Percentiles rank a stretch among this genome's conserved stretches.
Evolutionary conservation across 2,797 vertebrate species (phyloP).

Genomic region (Spheniscus humboldti): DNA sequence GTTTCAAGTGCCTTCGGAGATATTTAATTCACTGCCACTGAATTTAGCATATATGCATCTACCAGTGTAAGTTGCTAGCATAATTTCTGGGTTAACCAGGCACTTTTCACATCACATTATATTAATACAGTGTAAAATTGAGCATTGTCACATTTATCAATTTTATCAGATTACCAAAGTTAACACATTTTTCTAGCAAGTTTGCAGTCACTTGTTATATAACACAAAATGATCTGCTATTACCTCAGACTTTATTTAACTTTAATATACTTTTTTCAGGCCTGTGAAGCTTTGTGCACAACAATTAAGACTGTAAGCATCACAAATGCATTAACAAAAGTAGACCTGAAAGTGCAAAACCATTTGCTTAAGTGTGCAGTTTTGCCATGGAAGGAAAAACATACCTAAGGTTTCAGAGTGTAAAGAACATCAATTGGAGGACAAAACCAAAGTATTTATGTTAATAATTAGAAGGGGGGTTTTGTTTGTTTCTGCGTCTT

Average conservation of each 20-base stretch:
- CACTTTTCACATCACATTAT: background rate
- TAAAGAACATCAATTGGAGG: background rate
- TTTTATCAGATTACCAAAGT: background rate
- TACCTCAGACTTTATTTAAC: background rate
- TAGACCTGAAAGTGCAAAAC: background rate
- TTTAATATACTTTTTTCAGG: background rate
- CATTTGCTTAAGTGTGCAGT: background rate
- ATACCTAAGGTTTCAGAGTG: background rate
- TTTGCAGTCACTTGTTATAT: background rate
- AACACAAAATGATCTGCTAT: background rate
- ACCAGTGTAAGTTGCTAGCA: background rate
- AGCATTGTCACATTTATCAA: background rate
- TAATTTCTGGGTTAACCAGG: slow-evolving; percentile 23
- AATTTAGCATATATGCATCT: slow-evolving; percentile 11
- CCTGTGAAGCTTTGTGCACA: background rate
- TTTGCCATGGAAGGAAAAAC: background rate
- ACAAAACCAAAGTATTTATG: background rate
- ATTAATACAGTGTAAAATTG: background rate
- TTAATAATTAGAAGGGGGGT: background rate
- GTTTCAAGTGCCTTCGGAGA: slow-evolving; percentile 29
- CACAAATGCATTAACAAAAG: background rate
- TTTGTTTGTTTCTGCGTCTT: background rate
- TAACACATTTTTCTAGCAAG: background rate
- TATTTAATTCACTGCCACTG: slow-evolving; percentile 38
- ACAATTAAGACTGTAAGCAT: background rate